phyloP scores from a whole-genome alignment of 2,888 invertebrate species.

The Ernsta delagoae region DNA sequence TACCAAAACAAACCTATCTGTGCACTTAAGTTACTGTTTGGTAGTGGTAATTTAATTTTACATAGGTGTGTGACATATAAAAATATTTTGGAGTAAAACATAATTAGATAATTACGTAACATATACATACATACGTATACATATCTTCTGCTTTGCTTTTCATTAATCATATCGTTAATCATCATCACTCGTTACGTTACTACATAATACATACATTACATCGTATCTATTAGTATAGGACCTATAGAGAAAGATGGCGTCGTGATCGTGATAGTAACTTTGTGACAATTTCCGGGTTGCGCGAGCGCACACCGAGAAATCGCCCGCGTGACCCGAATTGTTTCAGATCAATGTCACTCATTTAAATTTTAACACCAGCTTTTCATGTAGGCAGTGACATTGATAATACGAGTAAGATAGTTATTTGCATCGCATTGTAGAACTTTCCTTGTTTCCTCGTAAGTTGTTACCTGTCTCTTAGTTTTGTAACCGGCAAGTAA shows the following conservation, averaged over 20 bases:
- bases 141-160: no score
- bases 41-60: no score
- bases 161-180: no score
- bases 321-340: slow-evolving; percentile 40
- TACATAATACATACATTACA: no score
- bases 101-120: no score
- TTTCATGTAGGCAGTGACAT: slow-evolving; percentile 14
- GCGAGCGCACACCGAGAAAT: slow-evolving; percentile 27
- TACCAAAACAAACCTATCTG: no score
- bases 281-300: slow-evolving; percentile 34
- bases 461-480: not conserved
- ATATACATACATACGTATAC: no score
- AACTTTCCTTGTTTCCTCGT: not conserved
- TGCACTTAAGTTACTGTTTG: no score
- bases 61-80: no score
- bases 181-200: no score
- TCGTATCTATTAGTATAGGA: no score
- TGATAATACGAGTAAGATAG: slow-evolving; percentile 1
- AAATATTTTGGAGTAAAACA: no score
- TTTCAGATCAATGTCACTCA: slow-evolving; percentile 39
- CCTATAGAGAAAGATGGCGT: not conserved
- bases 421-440: not conserved
- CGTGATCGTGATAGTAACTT: slow-evolving; percentile 11
- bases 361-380: slow-evolving; percentile 37
- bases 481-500: not conserved